A percentile compares a stretch with the other conserved stretches of the same genome.
These are phyloP conservation scores for Protobothrops mucrosquamatus DNA, from an alignment of 2,113 vertebrate genomes.

Conservation along the genomic window DNA sequence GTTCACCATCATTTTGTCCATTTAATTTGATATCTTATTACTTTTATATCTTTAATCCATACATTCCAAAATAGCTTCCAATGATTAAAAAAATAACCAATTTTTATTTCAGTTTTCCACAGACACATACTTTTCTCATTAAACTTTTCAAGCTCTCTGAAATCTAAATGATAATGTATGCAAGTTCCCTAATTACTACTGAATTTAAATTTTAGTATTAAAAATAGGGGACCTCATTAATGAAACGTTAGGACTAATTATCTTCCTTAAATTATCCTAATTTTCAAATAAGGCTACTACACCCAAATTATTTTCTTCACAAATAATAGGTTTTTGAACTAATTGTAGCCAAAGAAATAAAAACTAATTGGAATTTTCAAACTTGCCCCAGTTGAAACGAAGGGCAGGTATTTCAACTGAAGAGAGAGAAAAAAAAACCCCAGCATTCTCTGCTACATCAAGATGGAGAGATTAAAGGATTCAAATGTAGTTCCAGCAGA, in stretches of 20 bases:
- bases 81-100: neutral
- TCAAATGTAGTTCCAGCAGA: neutral
- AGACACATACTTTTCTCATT: neutral
- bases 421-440: neutral
- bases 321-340: neutral
- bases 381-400: neutral
- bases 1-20: neutral
- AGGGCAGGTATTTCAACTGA: neutral
- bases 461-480: neutral
- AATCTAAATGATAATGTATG: neutral
- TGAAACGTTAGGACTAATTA: neutral
- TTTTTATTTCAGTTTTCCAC: neutral
- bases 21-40: neutral
- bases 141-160: neutral
- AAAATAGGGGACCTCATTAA: neutral
- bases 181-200: neutral
- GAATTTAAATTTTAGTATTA: neutral
- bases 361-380: neutral
- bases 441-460: neutral
- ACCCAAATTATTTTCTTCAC: neutral
- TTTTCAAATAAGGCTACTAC: neutral
- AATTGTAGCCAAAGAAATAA: neutral
- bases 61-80: neutral
- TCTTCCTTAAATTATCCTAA: neutral
- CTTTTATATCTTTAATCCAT: neutral